These are phyloP conservation scores for Periophthalmodon schlosseri DNA, from an alignment of 2,113 vertebrate genomes.

Conservation along the genomic window DNA sequence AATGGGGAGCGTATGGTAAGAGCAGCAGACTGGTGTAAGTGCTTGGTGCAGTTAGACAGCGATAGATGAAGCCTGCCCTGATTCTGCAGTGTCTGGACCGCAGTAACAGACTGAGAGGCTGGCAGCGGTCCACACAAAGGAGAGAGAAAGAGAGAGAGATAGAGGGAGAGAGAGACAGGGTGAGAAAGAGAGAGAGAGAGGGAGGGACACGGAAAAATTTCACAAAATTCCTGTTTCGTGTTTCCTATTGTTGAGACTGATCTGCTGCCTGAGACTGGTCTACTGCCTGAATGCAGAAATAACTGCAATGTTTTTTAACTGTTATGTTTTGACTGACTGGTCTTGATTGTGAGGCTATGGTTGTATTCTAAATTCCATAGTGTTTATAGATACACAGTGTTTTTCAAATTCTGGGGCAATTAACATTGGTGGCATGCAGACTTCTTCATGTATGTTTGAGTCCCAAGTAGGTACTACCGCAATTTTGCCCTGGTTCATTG, in stretches of 20 bases:
- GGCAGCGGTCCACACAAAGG: slow-evolving; percentile 2
- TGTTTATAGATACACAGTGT: too few relatives aligned
- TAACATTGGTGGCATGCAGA: too few relatives aligned
- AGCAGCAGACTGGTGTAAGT: slow-evolving; percentile 5
- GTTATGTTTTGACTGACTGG: too few relatives aligned
- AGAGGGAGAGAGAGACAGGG: not conserved
- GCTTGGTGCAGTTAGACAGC: slow-evolving; percentile 5
- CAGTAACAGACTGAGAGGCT: slow-evolving; percentile 13
- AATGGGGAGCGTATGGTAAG: not conserved
- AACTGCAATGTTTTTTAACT: not conserved
- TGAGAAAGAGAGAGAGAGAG: not conserved
- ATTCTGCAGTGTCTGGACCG: slow-evolving; percentile 31
- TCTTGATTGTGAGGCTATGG: too few relatives aligned
- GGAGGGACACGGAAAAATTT: not conserved
- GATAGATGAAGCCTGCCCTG: slow-evolving; percentile 14
- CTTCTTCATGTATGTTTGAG: too few relatives aligned
- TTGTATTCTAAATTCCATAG: too few relatives aligned
- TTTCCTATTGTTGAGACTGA: not conserved
- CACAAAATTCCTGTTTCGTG: not conserved
- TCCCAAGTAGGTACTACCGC: too few relatives aligned
- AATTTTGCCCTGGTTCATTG: too few relatives aligned
- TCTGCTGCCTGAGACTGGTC: too few relatives aligned
- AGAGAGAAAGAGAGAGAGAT: not conserved
- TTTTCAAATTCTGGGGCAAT: too few relatives aligned
- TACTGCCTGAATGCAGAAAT: not conserved